Base-by-base conservation (phyloP, 2,113 vertebrate genomes). In the Halichoerus grypus region DNA sequence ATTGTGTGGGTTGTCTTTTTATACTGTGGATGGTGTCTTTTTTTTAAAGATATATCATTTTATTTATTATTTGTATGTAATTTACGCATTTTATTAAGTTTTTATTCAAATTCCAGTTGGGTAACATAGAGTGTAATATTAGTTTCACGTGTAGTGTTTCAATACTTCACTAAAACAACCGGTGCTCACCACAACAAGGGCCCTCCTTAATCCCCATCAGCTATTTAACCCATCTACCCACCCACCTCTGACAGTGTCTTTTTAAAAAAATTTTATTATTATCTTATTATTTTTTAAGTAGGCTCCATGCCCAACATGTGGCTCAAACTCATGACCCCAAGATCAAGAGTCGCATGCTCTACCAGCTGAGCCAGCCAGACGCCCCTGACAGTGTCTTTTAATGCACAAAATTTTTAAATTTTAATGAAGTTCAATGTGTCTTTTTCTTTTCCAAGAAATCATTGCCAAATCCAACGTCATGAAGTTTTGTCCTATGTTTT, bases 381-480 rank as follows among this genome's bases (percentile, higher is more conserved):
- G 14, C 71, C 24, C 42, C 24, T 16, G 7, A 76, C 26, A 76
- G 14, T 76, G 7, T 49, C 74, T 49, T 76, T 76, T 49, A 69
- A 69, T 69, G 67, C 33, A 69, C 33, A 69, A 69, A 69, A 10
- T 36, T 69, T 36, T 21, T 2, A 76, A 76, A 46, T 55, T 79
- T 87, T 87, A 69, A 69, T 87, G 31, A 86, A 87, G 39, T 79
- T 39, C 36, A 55, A 55, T 61, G 33, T 59, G 39, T 46, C 72
- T 82, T 31, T 42, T 80, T 49, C 22, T 79, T 79, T 94, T 87
- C 71, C 28, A 80, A 86, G 33, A 86, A 93, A 93, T 42, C 59
- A 86, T 6, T 77, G 59, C 19, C 57, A 77, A 93, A 77, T 15
- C 49, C 71, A 87, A 3, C 31, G 63, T 63, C 42, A 49, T 39